Percentiles rank a stretch among this genome's conserved stretches.
phyloP scores from a whole-genome alignment of 2,113 vertebrate species.

The Protobothrops flavoviridis region DNA sequence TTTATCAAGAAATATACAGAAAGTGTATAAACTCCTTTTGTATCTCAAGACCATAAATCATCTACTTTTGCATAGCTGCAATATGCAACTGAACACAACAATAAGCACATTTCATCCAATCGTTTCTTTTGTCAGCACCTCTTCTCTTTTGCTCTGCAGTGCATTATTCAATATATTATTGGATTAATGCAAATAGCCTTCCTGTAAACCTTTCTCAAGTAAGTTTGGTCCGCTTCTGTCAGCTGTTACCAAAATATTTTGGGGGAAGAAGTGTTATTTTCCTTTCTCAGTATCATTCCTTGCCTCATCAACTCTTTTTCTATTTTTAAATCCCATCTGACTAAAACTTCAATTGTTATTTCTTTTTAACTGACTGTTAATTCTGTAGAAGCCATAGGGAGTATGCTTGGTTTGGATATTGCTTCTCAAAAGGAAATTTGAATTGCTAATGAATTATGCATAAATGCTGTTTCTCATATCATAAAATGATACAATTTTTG shows the following conservation, averaged over 20 bases:
- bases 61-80: background rate
- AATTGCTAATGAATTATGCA: constrained; percentile 33
- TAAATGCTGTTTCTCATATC: background rate
- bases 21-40: background rate
- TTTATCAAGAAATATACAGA: background rate
- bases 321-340: constrained; percentile 40
- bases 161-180: background rate
- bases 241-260: constrained; percentile 20
- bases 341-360: constrained; percentile 43
- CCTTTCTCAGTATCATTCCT: constrained; percentile 1
- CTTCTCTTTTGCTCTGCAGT: background rate
- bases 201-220: background rate
- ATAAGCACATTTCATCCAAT: background rate
- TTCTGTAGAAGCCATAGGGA: constrained; percentile 30
- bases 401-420: background rate
- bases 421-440: constrained; percentile 23
- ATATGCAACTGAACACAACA: background rate
- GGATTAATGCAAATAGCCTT: background rate
- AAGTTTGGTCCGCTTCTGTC: background rate
- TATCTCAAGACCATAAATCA: too few species aligned
- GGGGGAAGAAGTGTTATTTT: constrained; percentile 23
- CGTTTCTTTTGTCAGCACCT: background rate
- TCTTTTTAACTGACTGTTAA: constrained; percentile 49
- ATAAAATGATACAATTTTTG: background rate
- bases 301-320: constrained; percentile 16